Percentiles rank a stretch among this genome's conserved stretches.
These are phyloP conservation scores for Girardinichthys multiradiatus DNA, from an alignment of 2,113 vertebrate genomes.

Conservation along the genomic window DNA sequence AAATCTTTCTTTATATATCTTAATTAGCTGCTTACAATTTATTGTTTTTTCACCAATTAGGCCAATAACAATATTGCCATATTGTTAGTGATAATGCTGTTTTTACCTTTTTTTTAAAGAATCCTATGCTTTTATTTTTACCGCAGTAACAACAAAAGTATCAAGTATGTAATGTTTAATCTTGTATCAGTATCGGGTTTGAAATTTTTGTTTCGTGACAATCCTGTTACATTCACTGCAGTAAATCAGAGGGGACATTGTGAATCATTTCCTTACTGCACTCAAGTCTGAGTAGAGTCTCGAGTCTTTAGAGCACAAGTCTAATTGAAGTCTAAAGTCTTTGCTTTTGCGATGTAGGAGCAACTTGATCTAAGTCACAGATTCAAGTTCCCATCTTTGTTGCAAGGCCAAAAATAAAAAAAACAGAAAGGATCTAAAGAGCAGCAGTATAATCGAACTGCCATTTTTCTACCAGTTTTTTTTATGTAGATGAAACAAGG, in stretches of 20 bases:
- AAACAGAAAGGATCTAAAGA: not conserved
- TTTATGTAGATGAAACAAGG: constrained; percentile 27
- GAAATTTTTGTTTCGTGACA: too few species aligned
- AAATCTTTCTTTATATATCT: too few species aligned
- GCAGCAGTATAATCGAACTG: constrained; percentile 7
- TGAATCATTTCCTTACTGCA: too few species aligned
- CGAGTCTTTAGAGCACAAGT: not conserved
- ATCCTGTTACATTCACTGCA: too few species aligned
- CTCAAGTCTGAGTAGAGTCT: not conserved
- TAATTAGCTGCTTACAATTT: too few species aligned
- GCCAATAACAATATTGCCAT: too few species aligned
- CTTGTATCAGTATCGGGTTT: too few species aligned
- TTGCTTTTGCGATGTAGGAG: not conserved
- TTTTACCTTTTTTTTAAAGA: not conserved
- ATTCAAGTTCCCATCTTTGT: not conserved
- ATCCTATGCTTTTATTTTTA: not conserved
- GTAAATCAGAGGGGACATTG: too few species aligned
- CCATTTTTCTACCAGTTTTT: constrained; percentile 25
- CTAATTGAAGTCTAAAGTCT: not conserved
- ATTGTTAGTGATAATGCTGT: not conserved
- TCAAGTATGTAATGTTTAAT: not conserved
- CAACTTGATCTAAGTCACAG: not conserved
- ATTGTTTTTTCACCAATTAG: too few species aligned
- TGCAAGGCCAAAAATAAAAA: not conserved
- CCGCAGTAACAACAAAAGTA: not conserved